Percentiles rank a stretch among this genome's conserved stretches.
These are phyloP conservation scores for Crocodylus rhombifer DNA, from an alignment of 2,797 vertebrate genomes.

Conservation along the genomic window DNA sequence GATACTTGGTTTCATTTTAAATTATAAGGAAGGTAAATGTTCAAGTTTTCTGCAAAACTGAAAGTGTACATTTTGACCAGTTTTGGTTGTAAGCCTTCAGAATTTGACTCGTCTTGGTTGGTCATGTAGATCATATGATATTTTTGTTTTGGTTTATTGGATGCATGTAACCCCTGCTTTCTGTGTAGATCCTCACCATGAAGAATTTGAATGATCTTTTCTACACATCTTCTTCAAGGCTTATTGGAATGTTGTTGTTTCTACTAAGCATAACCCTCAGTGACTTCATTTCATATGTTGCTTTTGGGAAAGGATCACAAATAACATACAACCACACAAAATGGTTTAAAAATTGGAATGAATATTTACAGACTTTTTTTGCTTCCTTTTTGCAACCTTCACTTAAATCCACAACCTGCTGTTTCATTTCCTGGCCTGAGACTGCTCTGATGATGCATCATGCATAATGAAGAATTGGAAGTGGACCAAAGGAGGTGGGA, in stretches of 20 bases:
- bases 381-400: background rate
- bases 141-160: conserved; percentile 8
- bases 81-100: background rate
- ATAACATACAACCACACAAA: background rate
- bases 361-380: background rate
- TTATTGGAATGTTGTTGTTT: background rate
- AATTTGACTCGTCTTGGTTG: conserved; percentile 25
- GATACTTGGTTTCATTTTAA: conserved; percentile 33
- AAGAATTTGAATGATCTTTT: background rate
- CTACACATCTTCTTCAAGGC: background rate
- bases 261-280: fast-evolving
- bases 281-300: conserved; percentile 19
- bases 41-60: too few species aligned
- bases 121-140: conserved; percentile 32
- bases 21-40: background rate
- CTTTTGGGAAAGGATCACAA: conserved; percentile 11
- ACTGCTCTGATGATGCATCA: background rate
- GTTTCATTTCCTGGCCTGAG: background rate
- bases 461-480: background rate
- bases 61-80: too few species aligned
- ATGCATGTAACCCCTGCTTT: conserved; percentile 19
- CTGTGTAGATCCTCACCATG: background rate
- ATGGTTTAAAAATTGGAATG: background rate
- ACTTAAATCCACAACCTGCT: background rate
- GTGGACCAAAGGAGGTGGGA: background rate